These are phyloP conservation scores for Acholoe squamosa DNA, from an alignment of 2,888 invertebrate species.

Conservation along the genomic window DNA sequence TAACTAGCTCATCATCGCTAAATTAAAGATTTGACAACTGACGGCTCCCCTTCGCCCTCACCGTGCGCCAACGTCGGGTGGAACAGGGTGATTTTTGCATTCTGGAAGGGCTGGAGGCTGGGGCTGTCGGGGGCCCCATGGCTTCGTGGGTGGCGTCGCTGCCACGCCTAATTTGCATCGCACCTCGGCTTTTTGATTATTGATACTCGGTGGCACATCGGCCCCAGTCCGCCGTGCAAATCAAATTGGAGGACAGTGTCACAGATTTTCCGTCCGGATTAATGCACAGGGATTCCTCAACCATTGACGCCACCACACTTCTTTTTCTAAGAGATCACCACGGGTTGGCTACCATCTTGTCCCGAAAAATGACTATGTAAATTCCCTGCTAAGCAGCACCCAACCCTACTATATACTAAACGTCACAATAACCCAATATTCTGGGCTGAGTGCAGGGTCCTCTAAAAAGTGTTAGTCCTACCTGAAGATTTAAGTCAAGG, in stretches of 20 bases:
- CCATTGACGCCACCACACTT: not conserved
- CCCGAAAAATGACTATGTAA: no score
- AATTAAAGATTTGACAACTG: slow-evolving; percentile 57
- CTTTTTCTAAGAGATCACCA: not conserved
- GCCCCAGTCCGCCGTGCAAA: slow-evolving; percentile 16
- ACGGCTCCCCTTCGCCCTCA: not conserved
- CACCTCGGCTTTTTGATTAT: slow-evolving; percentile 32
- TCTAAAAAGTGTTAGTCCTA: no score
- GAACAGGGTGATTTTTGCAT: slow-evolving; percentile 4
- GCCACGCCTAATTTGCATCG: slow-evolving; percentile 46
- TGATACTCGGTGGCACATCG: slow-evolving; percentile 2
- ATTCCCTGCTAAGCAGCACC: no score
- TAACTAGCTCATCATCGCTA: slow-evolving; percentile 54
- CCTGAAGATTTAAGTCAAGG: no score
- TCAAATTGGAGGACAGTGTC: slow-evolving; percentile 7
- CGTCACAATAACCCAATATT: no score
- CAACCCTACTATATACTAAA: no score
- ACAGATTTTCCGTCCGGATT: not conserved
- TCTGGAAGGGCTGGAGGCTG: not conserved
- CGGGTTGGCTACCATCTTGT: no score
- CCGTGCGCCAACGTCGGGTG: not conserved
- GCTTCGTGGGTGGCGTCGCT: slow-evolving; percentile 44
- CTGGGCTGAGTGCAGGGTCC: no score
- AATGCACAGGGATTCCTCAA: not conserved
- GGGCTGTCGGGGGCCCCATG: not conserved